These are phyloP conservation scores for Hemicordylus capensis DNA, from an alignment of 2,113 vertebrate genomes.

Conservation along the genomic window DNA sequence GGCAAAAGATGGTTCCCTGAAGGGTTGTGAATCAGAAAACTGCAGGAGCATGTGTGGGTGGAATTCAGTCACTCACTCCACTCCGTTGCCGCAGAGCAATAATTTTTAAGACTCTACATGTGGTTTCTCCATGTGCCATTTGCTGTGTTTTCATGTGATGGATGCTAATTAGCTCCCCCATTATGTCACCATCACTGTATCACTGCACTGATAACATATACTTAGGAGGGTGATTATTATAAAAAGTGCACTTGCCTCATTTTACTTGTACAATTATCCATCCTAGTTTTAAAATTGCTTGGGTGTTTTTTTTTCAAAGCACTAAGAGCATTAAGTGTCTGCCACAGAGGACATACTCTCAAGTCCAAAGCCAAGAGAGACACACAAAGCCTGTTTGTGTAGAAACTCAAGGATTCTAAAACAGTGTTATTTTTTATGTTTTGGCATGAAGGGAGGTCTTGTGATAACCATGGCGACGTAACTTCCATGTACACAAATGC, in stretches of 20 bases:
- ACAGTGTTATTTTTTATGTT: not conserved
- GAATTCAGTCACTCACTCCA: not conserved
- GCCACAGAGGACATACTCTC: slow-evolving; percentile 43
- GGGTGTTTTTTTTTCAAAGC: slow-evolving; percentile 22
- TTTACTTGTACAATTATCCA: slow-evolving; percentile 12
- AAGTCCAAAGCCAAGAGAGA: slow-evolving; percentile 24
- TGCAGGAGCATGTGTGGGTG: rapidly evolving
- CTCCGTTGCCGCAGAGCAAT: not conserved
- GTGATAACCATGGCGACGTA: slow-evolving; percentile 57
- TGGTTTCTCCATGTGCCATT: not conserved
- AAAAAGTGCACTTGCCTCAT: slow-evolving; percentile 3
- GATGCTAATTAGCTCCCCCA: not conserved
- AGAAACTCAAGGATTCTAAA: slow-evolving; percentile 53
- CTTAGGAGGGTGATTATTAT: slow-evolving; percentile 25
- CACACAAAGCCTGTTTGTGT: slow-evolving; percentile 46
- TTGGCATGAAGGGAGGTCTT: slow-evolving; percentile 22
- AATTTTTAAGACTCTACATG: rapidly evolving
- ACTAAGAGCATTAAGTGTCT: slow-evolving; percentile 33
- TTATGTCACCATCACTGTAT: not conserved
- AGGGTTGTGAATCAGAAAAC: not conserved
- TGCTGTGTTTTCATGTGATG: not conserved
- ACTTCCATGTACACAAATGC: slow-evolving; percentile 60
- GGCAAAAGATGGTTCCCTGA: not conserved
- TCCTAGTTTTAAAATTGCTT: slow-evolving; percentile 29
- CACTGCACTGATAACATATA: not conserved